Conservation (phyloP, 2,797 vertebrate genomes). For the Vultur gryphus region DNA sequence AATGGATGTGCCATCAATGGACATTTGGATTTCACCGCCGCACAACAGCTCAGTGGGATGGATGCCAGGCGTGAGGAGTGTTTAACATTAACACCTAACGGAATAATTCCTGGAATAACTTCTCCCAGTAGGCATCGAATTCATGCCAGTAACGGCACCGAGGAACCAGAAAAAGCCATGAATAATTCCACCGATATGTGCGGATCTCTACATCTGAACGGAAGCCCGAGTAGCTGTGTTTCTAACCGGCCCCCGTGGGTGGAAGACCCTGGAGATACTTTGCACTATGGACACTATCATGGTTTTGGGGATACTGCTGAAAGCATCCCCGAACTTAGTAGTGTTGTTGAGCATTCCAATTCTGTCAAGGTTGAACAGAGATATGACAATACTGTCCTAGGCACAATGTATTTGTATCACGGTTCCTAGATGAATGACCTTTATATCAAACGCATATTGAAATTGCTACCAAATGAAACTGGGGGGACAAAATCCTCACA, state of each 20-base stretch:
- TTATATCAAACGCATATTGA: background rate
- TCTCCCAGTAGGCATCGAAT: conserved; percentile 43
- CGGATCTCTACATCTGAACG: conserved; percentile 85
- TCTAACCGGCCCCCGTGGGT: conserved; percentile 78
- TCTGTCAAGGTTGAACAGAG: conserved; percentile 84
- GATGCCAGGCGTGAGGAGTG: conserved; percentile 64
- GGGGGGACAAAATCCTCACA: background rate
- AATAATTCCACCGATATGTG: conserved; percentile 79
- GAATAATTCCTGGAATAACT: conserved; percentile 11
- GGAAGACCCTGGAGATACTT: conserved; percentile 75
- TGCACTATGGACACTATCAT: conserved; percentile 92
- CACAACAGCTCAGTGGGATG: conserved; percentile 69
- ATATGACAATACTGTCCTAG: conserved; percentile 80
- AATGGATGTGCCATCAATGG: conserved; percentile 80
- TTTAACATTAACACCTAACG: conserved; percentile 22
- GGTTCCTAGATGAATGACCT: conserved; percentile 75
- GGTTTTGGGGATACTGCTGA: conserved; percentile 96
- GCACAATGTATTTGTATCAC: conserved; percentile 85
- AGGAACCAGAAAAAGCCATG: conserved; percentile 52
- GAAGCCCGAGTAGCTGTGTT: conserved; percentile 84
- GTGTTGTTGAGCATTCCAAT: conserved; percentile 88
- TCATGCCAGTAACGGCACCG: background rate
- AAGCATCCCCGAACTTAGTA: conserved; percentile 86
- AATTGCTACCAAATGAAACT: conserved; percentile 55
- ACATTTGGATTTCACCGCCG: conserved; percentile 68